These are phyloP conservation scores for Drymonia ruficornis DNA, from an alignment of 2,888 invertebrate genomes.

Conservation along the genomic window DNA sequence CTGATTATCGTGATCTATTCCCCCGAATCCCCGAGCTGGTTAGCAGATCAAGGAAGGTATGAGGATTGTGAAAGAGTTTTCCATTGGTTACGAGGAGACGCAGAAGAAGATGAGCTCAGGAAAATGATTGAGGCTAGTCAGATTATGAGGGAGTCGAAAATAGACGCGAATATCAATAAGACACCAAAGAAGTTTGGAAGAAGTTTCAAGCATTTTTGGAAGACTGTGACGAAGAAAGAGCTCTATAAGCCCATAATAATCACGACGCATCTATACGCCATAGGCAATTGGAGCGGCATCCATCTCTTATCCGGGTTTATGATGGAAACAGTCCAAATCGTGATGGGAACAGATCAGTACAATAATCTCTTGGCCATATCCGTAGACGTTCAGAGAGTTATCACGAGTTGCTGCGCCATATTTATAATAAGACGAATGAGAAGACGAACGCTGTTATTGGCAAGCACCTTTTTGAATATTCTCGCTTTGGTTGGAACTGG, in stretches of 20 bases:
- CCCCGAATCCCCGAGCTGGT: slow-evolving; percentile 86
- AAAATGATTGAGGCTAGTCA: slow-evolving; percentile 31
- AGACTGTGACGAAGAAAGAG: slow-evolving; percentile 41
- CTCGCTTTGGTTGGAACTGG: slow-evolving; percentile 35
- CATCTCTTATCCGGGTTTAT: slow-evolving; percentile 44
- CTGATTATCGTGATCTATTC: slow-evolving; percentile 54
- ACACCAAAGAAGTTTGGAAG: slow-evolving; percentile 2
- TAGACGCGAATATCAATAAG: not conserved
- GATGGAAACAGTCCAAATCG: slow-evolving; percentile 32
- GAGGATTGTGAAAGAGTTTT: slow-evolving; percentile 80
- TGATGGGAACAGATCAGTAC: slow-evolving; percentile 35
- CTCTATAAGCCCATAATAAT: slow-evolving; percentile 54
- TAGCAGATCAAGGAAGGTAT: slow-evolving; percentile 78
- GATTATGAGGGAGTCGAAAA: not conserved
- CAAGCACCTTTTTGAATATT: slow-evolving; percentile 36
- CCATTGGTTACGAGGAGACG: slow-evolving; percentile 78
- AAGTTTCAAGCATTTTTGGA: not conserved
- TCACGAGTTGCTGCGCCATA: slow-evolving; percentile 39
- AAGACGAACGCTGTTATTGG: slow-evolving; percentile 41
- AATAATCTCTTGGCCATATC: slow-evolving; percentile 36
- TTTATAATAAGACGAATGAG: slow-evolving; percentile 44
- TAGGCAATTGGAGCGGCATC: slow-evolving; percentile 47
- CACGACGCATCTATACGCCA: slow-evolving; percentile 45
- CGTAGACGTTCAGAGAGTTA: slow-evolving; percentile 43
- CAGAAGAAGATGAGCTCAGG: slow-evolving; percentile 56